Evolutionary conservation across 2,888 invertebrate genomes (phyloP).

Genomic region (Epistrophe grossulariae): DNA sequence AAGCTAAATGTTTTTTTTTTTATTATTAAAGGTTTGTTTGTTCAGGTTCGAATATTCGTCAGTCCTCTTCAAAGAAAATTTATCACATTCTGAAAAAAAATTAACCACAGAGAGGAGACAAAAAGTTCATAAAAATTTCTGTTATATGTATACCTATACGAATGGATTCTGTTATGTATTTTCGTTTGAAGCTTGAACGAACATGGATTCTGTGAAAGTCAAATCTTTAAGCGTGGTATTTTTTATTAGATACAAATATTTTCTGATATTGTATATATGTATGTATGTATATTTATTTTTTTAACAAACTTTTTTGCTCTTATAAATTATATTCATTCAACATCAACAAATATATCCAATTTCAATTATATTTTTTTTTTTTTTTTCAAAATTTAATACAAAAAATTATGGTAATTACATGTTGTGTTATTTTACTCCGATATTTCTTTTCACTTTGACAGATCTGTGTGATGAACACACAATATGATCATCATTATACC

Average conservation of each 20-base stretch:
- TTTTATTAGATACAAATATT: neutral
- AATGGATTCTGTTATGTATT: neutral
- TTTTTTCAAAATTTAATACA: conserved; percentile 40
- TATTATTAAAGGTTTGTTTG: neutral
- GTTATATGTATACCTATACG: too few species aligned
- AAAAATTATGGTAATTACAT: conserved; percentile 57
- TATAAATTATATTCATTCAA: too few species aligned
- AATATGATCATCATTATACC: conserved; percentile 36
- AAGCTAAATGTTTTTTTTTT: neutral
- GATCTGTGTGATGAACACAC: neutral
- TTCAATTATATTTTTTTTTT: neutral
- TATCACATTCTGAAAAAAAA: neutral
- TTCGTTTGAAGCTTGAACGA: neutral
- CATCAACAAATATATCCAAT: neutral
- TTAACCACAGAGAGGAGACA: neutral
- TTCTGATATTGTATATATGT: too few species aligned
- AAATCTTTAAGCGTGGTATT: too few species aligned
- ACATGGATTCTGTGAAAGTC: too few species aligned
- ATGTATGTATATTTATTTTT: too few species aligned
- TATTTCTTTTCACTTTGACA: neutral
- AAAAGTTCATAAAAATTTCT: neutral
- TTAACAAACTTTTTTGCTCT: too few species aligned
- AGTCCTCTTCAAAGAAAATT: neutral
- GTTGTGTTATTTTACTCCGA: neutral
- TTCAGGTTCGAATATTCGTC: neutral